Conservation (phyloP, 2,888 invertebrate species). For the Ecdyonurus torrentis region DNA sequence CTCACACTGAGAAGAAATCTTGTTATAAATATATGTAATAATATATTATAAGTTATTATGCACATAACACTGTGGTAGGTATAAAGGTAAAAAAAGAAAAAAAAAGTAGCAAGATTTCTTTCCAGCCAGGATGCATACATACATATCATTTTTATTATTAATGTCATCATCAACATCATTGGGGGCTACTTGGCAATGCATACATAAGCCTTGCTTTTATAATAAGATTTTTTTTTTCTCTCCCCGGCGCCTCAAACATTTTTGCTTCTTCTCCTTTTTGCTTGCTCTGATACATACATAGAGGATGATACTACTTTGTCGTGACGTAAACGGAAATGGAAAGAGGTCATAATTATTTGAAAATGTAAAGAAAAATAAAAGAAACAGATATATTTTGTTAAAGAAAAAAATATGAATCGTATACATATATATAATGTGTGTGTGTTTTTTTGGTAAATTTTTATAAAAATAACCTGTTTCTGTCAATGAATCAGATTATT, state of each 20-base stretch:
- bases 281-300: neutral
- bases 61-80: neutral
- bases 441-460: too few relatives aligned
- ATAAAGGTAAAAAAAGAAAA: neutral
- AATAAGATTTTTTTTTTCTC: neutral
- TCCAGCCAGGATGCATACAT: too few relatives aligned
- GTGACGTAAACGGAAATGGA: neutral
- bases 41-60: neutral
- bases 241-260: too few relatives aligned
- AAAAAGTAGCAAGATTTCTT: neutral
- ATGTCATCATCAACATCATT: neutral
- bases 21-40: too few relatives aligned
- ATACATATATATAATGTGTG: too few relatives aligned
- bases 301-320: too few relatives aligned
- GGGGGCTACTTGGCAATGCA: neutral
- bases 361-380: neutral
- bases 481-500: too few relatives aligned
- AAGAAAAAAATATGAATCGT: too few relatives aligned
- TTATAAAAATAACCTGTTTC: too few relatives aligned
- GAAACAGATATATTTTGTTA: neutral
- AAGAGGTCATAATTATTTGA: neutral
- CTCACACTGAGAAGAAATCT: too few relatives aligned
- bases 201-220: neutral
- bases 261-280: neutral
- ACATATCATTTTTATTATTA: neutral